Conservation (phyloP, 2,888 invertebrate genomes). For the Branchipolynoe longqiensis region DNA sequence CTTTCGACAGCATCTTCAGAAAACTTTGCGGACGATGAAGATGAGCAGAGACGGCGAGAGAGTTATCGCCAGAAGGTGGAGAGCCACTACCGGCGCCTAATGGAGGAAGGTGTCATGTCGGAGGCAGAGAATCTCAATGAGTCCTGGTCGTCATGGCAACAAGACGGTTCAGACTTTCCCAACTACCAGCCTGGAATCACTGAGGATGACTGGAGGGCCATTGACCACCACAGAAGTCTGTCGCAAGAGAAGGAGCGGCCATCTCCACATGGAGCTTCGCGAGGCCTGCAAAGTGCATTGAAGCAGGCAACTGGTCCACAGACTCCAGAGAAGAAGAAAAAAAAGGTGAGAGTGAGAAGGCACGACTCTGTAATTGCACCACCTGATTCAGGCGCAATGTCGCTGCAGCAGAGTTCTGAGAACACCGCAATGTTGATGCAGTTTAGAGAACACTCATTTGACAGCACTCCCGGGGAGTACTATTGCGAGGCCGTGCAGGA, state of each 20-base stretch:
- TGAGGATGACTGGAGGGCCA: slow-evolving; percentile 70
- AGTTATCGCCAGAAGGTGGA: slow-evolving; percentile 70
- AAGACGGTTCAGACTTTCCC: slow-evolving; percentile 24
- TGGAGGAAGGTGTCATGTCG: slow-evolving; percentile 69
- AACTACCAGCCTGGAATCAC: slow-evolving; percentile 70
- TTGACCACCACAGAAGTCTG: slow-evolving; percentile 71
- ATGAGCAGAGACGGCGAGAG: slow-evolving; percentile 70
- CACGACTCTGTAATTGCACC: slow-evolving; percentile 61
- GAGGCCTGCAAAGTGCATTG: neutral
- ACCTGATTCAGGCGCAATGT: slow-evolving; percentile 13
- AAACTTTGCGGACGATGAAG: slow-evolving; percentile 67
- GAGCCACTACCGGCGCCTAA: slow-evolving; percentile 69
- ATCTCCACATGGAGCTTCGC: slow-evolving; percentile 50
- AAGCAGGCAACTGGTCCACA: slow-evolving; percentile 56
- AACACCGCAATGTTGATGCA: neutral
- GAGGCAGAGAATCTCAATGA: slow-evolving; percentile 69
- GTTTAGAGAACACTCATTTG: slow-evolving; percentile 11
- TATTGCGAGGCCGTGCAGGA: neutral
- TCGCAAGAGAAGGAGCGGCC: slow-evolving; percentile 69
- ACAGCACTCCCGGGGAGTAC: neutral
- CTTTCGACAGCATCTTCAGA: slow-evolving; percentile 43
- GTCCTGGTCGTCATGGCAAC: slow-evolving; percentile 57
- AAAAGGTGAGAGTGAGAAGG: slow-evolving; percentile 61
- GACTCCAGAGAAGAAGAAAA: slow-evolving; percentile 59
- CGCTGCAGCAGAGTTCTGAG: neutral